phyloP scores from a whole-genome alignment of 2,113 vertebrate genomes.

The Harpagus bidentatus region DNA sequence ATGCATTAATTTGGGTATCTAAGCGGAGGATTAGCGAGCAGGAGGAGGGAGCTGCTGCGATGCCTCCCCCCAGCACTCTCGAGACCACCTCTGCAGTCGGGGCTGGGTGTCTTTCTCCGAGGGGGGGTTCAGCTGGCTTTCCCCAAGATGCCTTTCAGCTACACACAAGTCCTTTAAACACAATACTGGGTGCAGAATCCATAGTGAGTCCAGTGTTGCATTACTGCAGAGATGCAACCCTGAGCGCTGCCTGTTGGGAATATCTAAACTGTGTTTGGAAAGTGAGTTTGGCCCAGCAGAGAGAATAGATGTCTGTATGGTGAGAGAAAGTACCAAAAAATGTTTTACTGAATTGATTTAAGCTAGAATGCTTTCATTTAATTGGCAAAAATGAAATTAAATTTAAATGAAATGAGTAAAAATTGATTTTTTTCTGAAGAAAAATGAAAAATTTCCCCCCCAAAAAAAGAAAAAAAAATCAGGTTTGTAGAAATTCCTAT shows the following conservation, averaged over 20 bases:
- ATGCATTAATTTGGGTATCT: neutral
- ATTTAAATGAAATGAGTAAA: neutral
- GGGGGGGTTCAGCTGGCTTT: neutral
- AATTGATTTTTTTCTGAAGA: no score
- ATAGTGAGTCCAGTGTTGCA: rapidly evolving
- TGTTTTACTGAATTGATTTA: neutral
- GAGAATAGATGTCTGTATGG: no score
- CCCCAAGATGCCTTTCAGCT: neutral
- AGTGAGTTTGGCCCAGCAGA: neutral
- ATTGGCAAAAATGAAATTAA: neutral
- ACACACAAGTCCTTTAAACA: neutral
- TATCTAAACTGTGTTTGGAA: neutral
- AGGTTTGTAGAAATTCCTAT: neutral
- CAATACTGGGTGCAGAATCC: neutral
- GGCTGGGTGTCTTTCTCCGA: no score
- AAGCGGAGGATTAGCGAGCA: neutral
- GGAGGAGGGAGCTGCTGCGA: neutral
- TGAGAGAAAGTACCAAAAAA: no score
- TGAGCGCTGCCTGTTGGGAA: neutral
- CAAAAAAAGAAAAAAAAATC: neutral
- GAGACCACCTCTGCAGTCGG: neutral
- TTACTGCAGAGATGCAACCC: neutral
- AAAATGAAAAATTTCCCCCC: neutral
- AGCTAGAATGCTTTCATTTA: neutral
- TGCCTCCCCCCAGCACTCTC: neutral